Evolutionary conservation across 2,797 vertebrate species (phyloP).

Genomic region (Stomatorhinus walkeri): DNA sequence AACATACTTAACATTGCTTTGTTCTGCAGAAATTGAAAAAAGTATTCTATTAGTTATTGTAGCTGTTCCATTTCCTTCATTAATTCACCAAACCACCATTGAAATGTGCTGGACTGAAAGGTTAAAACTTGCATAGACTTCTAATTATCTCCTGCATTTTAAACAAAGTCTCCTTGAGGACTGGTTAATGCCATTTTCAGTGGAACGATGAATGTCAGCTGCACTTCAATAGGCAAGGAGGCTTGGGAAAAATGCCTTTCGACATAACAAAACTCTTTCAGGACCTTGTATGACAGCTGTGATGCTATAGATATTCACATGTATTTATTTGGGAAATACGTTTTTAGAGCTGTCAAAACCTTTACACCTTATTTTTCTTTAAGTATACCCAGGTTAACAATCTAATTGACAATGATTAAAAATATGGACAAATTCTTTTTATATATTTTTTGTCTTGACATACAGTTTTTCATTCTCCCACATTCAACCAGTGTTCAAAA

Average conservation of each 20-base stretch:
- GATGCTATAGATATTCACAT: background rate
- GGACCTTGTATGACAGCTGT: background rate
- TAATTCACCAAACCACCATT: constrained; percentile 8
- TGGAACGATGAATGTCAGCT: background rate
- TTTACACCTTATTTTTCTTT: background rate
- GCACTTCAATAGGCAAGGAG: constrained; percentile 1
- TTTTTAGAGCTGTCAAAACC: background rate
- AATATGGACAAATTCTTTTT: background rate
- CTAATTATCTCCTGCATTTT: constrained; percentile 15
- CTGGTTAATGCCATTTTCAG: constrained; percentile 4
- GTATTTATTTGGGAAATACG: background rate
- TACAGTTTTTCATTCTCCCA: background rate
- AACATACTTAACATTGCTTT: background rate
- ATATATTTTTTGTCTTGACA: background rate
- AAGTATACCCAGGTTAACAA: background rate
- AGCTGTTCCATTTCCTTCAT: constrained; percentile 12
- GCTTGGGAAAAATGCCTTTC: background rate
- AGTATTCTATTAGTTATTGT: background rate
- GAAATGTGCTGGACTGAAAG: constrained; percentile 17
- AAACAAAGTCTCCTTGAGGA: constrained; percentile 4
- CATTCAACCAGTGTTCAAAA: background rate
- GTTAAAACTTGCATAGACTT: constrained; percentile 17
- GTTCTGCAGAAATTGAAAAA: background rate
- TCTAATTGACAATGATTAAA: background rate
- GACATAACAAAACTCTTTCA: background rate